Percentiles rank a stretch among this genome's conserved stretches.
These are phyloP conservation scores for Epinotia bilunana DNA, from an alignment of 2,888 invertebrate genomes.

Conservation along the genomic window DNA sequence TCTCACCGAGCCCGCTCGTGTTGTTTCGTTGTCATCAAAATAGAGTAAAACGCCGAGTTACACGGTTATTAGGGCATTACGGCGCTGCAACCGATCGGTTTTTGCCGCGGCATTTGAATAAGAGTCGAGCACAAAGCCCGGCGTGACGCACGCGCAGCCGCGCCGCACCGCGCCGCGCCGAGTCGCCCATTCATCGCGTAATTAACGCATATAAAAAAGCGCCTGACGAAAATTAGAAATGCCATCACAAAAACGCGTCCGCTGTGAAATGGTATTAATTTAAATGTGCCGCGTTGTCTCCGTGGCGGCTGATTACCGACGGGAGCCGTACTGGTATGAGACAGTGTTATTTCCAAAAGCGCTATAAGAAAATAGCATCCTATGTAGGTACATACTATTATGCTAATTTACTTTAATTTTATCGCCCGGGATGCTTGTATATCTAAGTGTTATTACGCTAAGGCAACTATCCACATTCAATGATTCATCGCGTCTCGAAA, in stretches of 20 bases:
- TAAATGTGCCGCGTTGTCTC: constrained; percentile 74
- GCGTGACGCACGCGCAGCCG: constrained; percentile 74
- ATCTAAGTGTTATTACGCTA: neutral
- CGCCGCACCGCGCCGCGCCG: constrained; percentile 45
- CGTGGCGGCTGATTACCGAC: constrained; percentile 52
- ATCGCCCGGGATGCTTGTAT: too few species aligned
- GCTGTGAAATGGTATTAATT: constrained; percentile 74
- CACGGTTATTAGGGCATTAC: constrained; percentile 42
- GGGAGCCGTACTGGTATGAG: neutral
- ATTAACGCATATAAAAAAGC: constrained; percentile 79
- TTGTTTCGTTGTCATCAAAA: constrained; percentile 29
- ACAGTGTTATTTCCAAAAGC: neutral
- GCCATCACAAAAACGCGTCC: constrained; percentile 66
- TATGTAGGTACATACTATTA: neutral
- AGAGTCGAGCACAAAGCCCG: constrained; percentile 50
- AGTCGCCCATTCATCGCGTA: constrained; percentile 73
- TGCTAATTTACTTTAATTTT: too few species aligned
- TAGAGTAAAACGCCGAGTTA: constrained; percentile 41
- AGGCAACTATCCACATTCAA: neutral
- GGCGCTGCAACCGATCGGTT: constrained; percentile 58
- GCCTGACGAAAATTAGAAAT: constrained; percentile 77
- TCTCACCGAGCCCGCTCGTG: constrained; percentile 7
- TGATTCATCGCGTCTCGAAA: constrained; percentile 8
- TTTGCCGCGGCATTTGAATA: constrained; percentile 52
- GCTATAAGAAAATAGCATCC: neutral